A percentile compares a stretch with the other conserved stretches of the same genome.
Evolutionary conservation across 2,888 invertebrate genomes (phyloP).

Genomic region (Aspidapion aeneum): DNA sequence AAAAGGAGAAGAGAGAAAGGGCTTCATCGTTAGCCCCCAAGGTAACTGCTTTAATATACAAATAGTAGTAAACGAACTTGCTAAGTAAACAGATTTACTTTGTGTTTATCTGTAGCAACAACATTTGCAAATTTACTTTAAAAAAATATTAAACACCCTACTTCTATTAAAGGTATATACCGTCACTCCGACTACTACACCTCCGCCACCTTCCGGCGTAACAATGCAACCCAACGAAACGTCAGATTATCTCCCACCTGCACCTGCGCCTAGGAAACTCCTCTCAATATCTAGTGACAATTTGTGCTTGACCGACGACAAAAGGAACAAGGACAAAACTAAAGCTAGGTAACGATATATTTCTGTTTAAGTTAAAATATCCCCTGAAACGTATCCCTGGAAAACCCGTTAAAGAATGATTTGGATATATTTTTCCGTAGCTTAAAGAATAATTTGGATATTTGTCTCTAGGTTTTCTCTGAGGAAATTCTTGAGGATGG

Average conservation of each 20-base stretch:
- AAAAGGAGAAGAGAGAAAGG: slow-evolving; percentile 72
- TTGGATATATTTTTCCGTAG: too few relatives aligned
- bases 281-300: slow-evolving; percentile 76
- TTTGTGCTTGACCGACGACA: slow-evolving; percentile 46
- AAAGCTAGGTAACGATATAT: too few relatives aligned
- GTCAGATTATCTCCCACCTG: slow-evolving; percentile 48
- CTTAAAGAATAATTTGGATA: too few relatives aligned
- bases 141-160: too few relatives aligned
- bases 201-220: not conserved
- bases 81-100: too few relatives aligned
- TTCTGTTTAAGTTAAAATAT: too few relatives aligned
- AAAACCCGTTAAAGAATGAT: too few relatives aligned
- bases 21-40: slow-evolving; percentile 62
- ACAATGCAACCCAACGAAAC: not conserved
- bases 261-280: slow-evolving; percentile 65
- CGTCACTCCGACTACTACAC: not conserved
- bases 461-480: too few relatives aligned
- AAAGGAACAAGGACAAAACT: slow-evolving; percentile 61
- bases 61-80: slow-evolving; percentile 45
- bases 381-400: too few relatives aligned
- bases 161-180: not conserved
- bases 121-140: too few relatives aligned
- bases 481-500: slow-evolving; percentile 79
- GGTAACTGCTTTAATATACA: too few relatives aligned
- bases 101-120: too few relatives aligned